Percentiles rank a stretch among this genome's conserved stretches.
Evolutionary conservation across 53 echinoderm and acorn worm genomes (phyloP).

Genomic region (Temnopleurus reevesii): DNA sequence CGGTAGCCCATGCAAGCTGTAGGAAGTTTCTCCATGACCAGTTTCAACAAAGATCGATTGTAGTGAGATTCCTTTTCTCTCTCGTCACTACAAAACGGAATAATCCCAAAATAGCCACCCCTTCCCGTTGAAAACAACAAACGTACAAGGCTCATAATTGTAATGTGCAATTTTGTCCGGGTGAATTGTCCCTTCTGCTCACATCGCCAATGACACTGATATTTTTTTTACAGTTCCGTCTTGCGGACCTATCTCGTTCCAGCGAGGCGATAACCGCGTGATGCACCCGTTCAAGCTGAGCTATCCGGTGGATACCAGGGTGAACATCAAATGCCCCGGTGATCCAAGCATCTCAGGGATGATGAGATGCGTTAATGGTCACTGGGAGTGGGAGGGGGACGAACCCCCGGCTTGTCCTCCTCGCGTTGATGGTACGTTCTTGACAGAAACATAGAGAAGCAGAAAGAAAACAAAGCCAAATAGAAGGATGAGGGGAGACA

Average conservation of each 20-base stretch:
- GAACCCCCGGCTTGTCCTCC: constrained; percentile 11
- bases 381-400: constrained; percentile 36
- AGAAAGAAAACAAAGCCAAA: not conserved
- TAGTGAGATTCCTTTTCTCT: too few relatives aligned
- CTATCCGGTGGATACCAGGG: constrained; percentile 6
- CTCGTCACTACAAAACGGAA: too few relatives aligned
- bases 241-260: constrained; percentile 30
- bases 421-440: not conserved
- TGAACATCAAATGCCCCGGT: not conserved
- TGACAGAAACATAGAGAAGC: not conserved
- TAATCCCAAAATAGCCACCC: too few relatives aligned
- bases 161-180: too few relatives aligned
- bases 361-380: constrained; percentile 12
- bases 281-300: constrained; percentile 23
- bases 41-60: too few relatives aligned
- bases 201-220: too few relatives aligned
- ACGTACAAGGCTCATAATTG: too few relatives aligned
- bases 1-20: too few relatives aligned
- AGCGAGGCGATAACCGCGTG: not conserved
- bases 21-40: too few relatives aligned
- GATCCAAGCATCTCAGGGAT: constrained; percentile 25
- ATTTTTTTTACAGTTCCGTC: not conserved
- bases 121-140: too few relatives aligned
- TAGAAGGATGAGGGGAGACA: not conserved
- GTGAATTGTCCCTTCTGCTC: too few relatives aligned